Base-by-base conservation (phyloP, 2,113 vertebrate genomes). In the Tenebrosternarchus preto region DNA sequence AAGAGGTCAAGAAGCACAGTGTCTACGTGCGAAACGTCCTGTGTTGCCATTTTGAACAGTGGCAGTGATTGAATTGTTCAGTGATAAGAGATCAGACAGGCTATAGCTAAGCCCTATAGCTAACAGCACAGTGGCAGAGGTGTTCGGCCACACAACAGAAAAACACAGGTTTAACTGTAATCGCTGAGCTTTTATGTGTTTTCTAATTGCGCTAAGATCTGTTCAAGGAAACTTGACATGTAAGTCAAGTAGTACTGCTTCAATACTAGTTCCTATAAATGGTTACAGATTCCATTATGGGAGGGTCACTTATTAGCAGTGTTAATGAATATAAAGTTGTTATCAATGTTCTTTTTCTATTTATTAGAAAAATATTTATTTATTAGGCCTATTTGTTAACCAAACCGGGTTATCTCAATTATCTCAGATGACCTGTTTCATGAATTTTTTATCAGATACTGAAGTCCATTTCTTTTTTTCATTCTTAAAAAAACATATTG, bases 41-140 rank as follows among this genome's bases (percentile, higher is more conserved):
- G 33, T 29, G 59, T 15, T 56, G 60, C 67, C 77, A 56, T 79
- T 83, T 76, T 79, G 56, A 83, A 29, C 8, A 66, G 69, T 11
- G 64, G 55, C 16, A 9, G 20, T 27, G 72, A 75, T 24, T 73
- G 69, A 73, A 46, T 79, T 68, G 61, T 61, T 25, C 43, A 53
- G 57, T 73, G 53, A 24, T 12, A 16, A 27, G 29, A 67, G 74
- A 43, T 55, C 31, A 55, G n/a, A 36, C 70, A 74, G 19, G 20
- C 43, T 33, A 63, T 36, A 73, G 24, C 20, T 16, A 36, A 53
- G 25, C 36, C 15, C 76, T 57, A 68, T 19, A 69, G 63, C 33
- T 60, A 12, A 61, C 19, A 24, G 36, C 17, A 64, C 39, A 17
- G 8, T 2, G 25, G 29, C 16, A 55, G 39, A 75, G 9, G 50